Base-by-base conservation (phyloP, 2,888 invertebrate genomes). In the Meloe dianella region DNA sequence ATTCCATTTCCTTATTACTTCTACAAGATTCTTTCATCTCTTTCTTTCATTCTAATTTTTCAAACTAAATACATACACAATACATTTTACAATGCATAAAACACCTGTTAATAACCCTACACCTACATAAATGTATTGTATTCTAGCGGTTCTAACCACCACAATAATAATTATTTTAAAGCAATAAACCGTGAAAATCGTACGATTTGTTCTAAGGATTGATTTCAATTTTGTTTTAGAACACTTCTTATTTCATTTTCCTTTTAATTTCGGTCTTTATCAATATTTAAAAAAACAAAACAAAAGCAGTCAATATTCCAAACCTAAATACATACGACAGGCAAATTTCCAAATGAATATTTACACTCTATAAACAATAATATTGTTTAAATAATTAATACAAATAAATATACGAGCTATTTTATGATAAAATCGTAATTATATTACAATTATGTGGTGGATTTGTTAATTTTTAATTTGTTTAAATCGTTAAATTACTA, bases 21-120 rank as follows among this genome's bases (percentile, higher is more conserved):
- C 32, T 27, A 35, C 35, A 35, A 35, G 7, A 47, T 47, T n/a
- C n/a, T n/a, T 47, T 47, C 47, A 47, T 47, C 20, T 47, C 47
- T 47, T 20, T 47, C 47, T 47, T 20, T 9, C 47, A 2, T 20
- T 47, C 35, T 12, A 14, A 35, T 32, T 32, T 32, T 12, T 1
- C 10, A 32, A 10, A 35, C 35, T 4, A 12, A 41, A 6, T 9
- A 47, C 47, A 47, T 9, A 47, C 20, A 38, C 14, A 38, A 17
- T 38, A 38, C n/a, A 20, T 20, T 35, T 14, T 35, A 10, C 12
- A 35, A 35, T 35, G 20, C 47, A 17, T 20, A 47, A 9, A 17
- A 47, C 47, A 47, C 47, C 47, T 47, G 47, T 47, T 47, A 47
- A 47, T 47, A 47, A 47, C 47, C 47, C 47, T 47, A 47, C 47